These are phyloP conservation scores for Paramuricea clavata DNA, from an alignment of 92 coral and sea anemone genomes.

Conservation along the genomic window DNA sequence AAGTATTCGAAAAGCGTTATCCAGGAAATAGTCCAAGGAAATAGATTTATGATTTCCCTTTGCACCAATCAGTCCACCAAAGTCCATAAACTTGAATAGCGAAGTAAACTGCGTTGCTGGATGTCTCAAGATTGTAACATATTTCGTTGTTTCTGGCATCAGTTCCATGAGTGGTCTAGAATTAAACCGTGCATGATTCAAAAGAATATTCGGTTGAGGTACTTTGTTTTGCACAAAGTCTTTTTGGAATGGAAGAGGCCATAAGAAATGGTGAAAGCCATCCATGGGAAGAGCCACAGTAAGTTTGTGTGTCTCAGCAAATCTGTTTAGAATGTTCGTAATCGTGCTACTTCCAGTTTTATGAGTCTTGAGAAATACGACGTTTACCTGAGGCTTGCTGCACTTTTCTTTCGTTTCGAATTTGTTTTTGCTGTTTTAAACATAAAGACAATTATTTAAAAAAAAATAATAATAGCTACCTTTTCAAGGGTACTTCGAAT, in stretches of 20 bases:
- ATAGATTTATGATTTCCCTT: neutral
- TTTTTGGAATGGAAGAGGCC: slow-evolving; percentile 71
- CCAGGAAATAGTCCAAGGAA: slow-evolving; percentile 59
- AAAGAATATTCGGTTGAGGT: slow-evolving; percentile 55
- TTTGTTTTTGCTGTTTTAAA: neutral
- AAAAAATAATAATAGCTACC: too few relatives aligned
- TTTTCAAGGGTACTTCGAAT: too few relatives aligned
- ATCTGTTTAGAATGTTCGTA: slow-evolving; percentile 73
- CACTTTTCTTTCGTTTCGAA: neutral
- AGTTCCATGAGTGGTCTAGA: slow-evolving; percentile 22
- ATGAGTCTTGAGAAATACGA: slow-evolving; percentile 72
- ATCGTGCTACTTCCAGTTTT: slow-evolving; percentile 78
- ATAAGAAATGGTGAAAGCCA: slow-evolving; percentile 63
- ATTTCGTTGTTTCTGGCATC: slow-evolving; percentile 44
- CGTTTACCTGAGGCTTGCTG: slow-evolving; percentile 47
- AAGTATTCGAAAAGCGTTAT: slow-evolving; percentile 42
- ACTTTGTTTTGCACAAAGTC: slow-evolving; percentile 24
- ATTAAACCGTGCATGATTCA: slow-evolving; percentile 70
- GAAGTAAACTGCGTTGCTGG: slow-evolving; percentile 73
- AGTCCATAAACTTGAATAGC: slow-evolving; percentile 66
- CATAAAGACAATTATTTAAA: neutral
- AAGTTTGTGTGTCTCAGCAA: slow-evolving; percentile 58
- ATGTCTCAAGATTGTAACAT: slow-evolving; percentile 69
- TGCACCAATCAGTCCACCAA: slow-evolving; percentile 40
- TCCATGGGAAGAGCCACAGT: slow-evolving; percentile 66